These are phyloP conservation scores for Apocheima hispidaria DNA, from an alignment of 2,888 invertebrate genomes.

Conservation along the genomic window DNA sequence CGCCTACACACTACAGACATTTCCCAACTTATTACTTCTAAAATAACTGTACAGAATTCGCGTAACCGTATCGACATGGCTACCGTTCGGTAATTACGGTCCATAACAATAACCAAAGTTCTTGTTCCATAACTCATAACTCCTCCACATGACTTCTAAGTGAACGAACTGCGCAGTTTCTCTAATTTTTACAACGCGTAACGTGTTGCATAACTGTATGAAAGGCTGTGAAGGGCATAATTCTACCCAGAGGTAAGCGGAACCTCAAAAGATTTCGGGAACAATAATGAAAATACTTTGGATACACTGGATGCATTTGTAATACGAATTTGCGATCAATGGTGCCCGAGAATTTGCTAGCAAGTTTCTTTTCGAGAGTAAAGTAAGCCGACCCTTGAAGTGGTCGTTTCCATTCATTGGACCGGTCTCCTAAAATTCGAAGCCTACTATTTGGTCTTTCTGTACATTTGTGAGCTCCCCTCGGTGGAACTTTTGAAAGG, in stretches of 20 bases:
- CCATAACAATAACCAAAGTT: constrained; percentile 19
- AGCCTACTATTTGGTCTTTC: constrained; percentile 5
- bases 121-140: constrained; percentile 22
- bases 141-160: constrained; percentile 5
- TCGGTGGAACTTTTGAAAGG: constrained; percentile 28
- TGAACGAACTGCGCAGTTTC: background rate
- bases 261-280: background rate
- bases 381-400: background rate
- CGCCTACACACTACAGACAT: background rate
- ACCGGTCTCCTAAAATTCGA: background rate
- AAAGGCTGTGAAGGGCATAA: background rate
- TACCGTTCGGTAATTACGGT: constrained; percentile 15
- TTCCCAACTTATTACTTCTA: constrained; percentile 10
- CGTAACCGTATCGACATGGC: constrained; percentile 22
- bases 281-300: background rate
- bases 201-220: background rate
- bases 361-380: background rate
- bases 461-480: constrained; percentile 6
- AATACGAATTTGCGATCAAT: background rate
- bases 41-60: constrained; percentile 20
- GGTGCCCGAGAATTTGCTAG: background rate
- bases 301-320: background rate
- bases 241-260: background rate
- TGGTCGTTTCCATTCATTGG: constrained; percentile 6
- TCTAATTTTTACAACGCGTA: background rate